Evolutionary conservation across 2,888 invertebrate genomes (phyloP), one percentile per base, ranked within the genome.

Genomic region (Merodon equestris): DNA sequence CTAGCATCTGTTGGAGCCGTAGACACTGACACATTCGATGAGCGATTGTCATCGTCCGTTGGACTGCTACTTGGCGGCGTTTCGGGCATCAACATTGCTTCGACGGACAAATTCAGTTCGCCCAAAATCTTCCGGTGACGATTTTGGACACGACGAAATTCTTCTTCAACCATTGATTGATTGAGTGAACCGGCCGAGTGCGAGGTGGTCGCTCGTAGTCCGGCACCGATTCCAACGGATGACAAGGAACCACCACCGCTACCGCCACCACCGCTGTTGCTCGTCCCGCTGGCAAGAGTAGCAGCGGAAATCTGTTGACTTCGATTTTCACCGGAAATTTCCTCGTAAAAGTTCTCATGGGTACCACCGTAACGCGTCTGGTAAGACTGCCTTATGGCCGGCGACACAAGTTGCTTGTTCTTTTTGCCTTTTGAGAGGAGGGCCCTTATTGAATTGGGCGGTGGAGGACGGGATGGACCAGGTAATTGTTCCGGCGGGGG

Each of bases 51-150:
- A 50, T 89, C 88, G 73, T 90, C 89, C 12, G 90, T 89, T 18
- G 90, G 90, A 84, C 90, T 89, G 81, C 87, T 88, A 71, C 86
- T 89, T 82, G 88, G 89, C 79, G 88, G 88, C 82, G 92, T 92
- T 85, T 93, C 92, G 14, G 96, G 96, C 96, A 96, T 96, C 82
- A 96, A 89, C 95, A 96, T 96, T 50, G 95, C 96, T 89, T 96
- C 96, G 48, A 95, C 94, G 83, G 96, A 94, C 75, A 96, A 91
- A 90, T 96, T 96, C 73, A 96, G 90, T 88, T 96, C 95, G 48
- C 95, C 96, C 81, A 96, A 91, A 83, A 96, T 94, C 86, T 94
- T 91, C 84, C 93, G 93, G 89, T 96, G 96, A 67, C 94, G 92
- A 81, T 93, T 94, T 88, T 96, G 95, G 56, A 96, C 96, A 82